Base-by-base conservation (phyloP, 1,140 invertebrate genomes). In the Polyergus mexicanus region DNA sequence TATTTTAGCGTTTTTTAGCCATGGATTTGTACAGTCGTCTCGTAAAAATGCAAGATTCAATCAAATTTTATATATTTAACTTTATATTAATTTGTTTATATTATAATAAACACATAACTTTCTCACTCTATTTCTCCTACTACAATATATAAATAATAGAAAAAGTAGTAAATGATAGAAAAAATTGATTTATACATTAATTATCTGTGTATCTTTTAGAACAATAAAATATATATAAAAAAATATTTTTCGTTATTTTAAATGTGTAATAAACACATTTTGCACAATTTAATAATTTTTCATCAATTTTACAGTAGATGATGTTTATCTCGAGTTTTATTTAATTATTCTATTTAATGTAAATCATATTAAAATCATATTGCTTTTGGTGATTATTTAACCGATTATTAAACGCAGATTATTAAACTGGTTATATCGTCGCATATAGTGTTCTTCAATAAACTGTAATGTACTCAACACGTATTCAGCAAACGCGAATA, bases 401-500 rank as follows among this genome's bases (percentile, higher is more conserved):
- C 32, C 2, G 32, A 32, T 32, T 32, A 32, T 4, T 32, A 32
- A 32, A 2, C 16, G 16, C 13, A 22, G 32, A 7, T 38, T 38
- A 25, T 41, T 74, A 38, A 56, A 74, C 38, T 19, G 32, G 38
- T 58, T 74, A 25, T 19, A n/a, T 19, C 10, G 13, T 68, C n/a
- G 13, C 44, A 3, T 68, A 68, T n/a, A 22, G 16, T 44, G n/a
- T 68, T 44, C 32, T 58, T 8, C n/a, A n/a, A 32, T 25, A 60
- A 75, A 75, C n/a, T 41, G 11, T 11, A 62, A 77, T 63, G 19
- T 4, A 41, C n/a, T 68, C 3, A 44, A 68, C 32, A 66, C n/a
- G 16, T 62, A 76, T 10, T 77, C 25, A 19, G 13, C 19, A 54
- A 51, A 51, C 32, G 7, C 32, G 32, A 32, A 32, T 32, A 32